These are phyloP conservation scores for Cebidichthys violaceus DNA, from an alignment of 2,113 vertebrate species.

Conservation along the genomic window DNA sequence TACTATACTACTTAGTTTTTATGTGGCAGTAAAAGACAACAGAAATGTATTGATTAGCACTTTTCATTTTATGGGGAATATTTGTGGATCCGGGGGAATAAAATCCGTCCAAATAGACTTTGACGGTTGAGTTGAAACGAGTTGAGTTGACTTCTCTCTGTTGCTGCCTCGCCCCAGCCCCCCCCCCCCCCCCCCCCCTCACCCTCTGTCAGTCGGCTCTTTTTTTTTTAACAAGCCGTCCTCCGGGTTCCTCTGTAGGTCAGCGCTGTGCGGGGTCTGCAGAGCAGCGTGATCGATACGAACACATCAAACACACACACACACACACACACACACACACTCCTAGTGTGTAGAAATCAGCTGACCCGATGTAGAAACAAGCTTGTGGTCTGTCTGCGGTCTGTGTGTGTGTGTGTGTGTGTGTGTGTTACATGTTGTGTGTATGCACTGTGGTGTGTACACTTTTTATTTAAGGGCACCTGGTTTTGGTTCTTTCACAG, in stretches of 20 bases:
- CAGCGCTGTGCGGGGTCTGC: conserved; percentile 54
- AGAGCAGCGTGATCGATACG: conserved; percentile 44
- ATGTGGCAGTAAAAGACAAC: not conserved
- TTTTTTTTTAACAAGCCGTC: conserved; percentile 50
- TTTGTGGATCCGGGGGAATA: not conserved
- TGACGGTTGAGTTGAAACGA: not conserved
- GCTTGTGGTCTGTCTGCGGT: conserved; percentile 24
- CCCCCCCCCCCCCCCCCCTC: no score
- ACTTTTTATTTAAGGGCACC: no score
- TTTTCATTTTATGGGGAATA: not conserved
- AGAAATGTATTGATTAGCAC: not conserved
- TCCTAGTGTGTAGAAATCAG: conserved; percentile 15
- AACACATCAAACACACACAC: conserved; percentile 21
- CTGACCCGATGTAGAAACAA: conserved; percentile 33
- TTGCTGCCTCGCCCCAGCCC: conserved; percentile 4
- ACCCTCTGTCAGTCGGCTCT: conserved; percentile 31
- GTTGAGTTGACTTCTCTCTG: not conserved
- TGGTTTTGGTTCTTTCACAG: no score
- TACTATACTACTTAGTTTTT: not conserved
- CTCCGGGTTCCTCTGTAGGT: conserved; percentile 38
- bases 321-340: conserved; percentile 10
- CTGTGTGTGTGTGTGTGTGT: conserved; percentile 14
- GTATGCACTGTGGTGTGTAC: not conserved
- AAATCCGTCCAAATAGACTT: not conserved
- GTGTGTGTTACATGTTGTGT: conserved; percentile 9